Evolutionary conservation across 2,888 invertebrate genomes (phyloP), one percentile per base, ranked within the genome.

Genomic region (Gandaritis pyraliata): DNA sequence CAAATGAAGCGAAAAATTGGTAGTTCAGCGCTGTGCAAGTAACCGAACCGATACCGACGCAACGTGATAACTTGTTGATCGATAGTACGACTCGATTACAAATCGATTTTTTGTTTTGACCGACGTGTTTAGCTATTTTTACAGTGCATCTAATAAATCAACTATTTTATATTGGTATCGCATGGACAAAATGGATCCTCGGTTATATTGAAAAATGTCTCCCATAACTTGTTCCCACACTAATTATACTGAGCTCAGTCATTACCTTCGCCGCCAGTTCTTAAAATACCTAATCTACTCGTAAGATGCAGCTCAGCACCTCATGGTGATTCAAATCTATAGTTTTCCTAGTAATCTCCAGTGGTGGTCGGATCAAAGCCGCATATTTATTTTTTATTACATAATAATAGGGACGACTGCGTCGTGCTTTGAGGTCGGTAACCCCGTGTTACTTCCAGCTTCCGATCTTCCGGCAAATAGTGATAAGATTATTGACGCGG

Each of bases 321-420:
- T 67, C 70, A 36, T 43, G 46, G 41, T 43, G 41, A 70, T 65
- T 66, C 48, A 67, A 69, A 71, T 71, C 56, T 23, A 30, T 23
- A 36, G 59, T 64, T 68, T 82, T 79, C 79, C 77, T 76, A 76
- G 78, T 85, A 79, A 82, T 81, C 70, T 74, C 70, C 67, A 62
- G 72, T 66, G 70, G 75, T 80, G 81, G 81, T 80, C 73, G 69
- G 71, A 73, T 78, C 68, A 75, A 78, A 77, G 76, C 77, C 76
- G 73, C 75, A 72, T 77, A 81, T 80, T 45, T 80, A 80, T 82
- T 83, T 83, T 85, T 82, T 86, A 85, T 87, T 84, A 83, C 80
- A 80, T 83, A 83, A 83, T 82, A 85, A 84, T 84, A 76, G 71
- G 73, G 79, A 78, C 79, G 78, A 5, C 41, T 12, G 7, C 23